Conservation (phyloP, 2,113 vertebrate genomes). For the Callaeas wilsoni region DNA sequence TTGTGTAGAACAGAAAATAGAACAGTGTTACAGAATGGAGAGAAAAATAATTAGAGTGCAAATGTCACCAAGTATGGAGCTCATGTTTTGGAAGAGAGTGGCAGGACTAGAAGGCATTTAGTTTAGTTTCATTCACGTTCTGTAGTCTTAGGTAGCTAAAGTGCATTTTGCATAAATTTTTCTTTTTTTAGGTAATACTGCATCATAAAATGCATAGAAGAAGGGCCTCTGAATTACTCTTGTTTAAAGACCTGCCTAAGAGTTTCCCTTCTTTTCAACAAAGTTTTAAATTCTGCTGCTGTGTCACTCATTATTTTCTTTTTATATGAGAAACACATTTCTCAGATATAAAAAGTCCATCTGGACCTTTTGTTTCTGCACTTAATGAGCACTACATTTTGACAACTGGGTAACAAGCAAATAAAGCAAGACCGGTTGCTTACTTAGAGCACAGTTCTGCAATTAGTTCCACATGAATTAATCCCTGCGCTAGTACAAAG, state of each 20-base stretch:
- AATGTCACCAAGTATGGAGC: background rate
- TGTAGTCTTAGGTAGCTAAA: background rate
- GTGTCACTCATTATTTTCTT: background rate
- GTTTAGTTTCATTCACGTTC: background rate
- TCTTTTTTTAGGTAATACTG: background rate
- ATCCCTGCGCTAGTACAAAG: slow-evolving; percentile 20
- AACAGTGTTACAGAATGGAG: background rate
- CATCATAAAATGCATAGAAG: background rate
- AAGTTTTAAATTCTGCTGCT: background rate
- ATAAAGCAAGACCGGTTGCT: background rate
- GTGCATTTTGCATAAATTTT: background rate
- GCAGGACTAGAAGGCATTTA: background rate
- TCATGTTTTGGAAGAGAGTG: background rate
- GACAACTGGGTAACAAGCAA: slow-evolving; percentile 39
- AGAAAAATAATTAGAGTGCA: background rate
- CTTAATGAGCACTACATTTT: slow-evolving; percentile 50
- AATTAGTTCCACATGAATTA: slow-evolving; percentile 41
- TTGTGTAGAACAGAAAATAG: background rate
- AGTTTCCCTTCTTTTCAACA: background rate
- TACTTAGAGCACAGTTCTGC: slow-evolving; percentile 8
- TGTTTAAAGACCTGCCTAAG: background rate
- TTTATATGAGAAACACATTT: slow-evolving; percentile 7
- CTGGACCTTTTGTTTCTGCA: slow-evolving; percentile 26
- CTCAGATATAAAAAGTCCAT: slow-evolving; percentile 52
- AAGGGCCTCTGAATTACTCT: background rate